phyloP scores from a whole-genome alignment of 2,888 invertebrate species.

The Drosophila meridionalis region DNA sequence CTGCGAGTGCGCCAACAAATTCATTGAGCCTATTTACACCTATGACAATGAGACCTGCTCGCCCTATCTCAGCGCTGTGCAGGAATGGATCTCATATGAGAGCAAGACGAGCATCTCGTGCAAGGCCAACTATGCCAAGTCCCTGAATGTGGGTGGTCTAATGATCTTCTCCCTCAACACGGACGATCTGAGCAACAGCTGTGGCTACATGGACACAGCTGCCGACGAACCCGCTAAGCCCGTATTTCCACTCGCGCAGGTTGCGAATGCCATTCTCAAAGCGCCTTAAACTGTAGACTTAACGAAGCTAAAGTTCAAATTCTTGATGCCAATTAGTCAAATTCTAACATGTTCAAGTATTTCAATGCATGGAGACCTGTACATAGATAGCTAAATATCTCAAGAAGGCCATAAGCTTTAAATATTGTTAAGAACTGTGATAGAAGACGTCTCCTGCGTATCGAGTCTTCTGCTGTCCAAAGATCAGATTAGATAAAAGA shows the following conservation, averaged over 20 bases:
- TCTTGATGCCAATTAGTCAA: background rate
- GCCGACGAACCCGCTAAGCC: conserved; percentile 31
- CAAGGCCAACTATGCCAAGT: conserved; percentile 88
- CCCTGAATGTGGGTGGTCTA: conserved; percentile 90
- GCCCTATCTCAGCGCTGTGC: conserved; percentile 89
- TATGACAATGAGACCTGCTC: conserved; percentile 90
- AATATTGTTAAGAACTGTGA: background rate
- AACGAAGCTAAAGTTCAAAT: background rate
- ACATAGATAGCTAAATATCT: too few species aligned
- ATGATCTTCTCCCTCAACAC: conserved; percentile 94
- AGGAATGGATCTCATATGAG: conserved; percentile 95
- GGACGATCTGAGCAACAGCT: conserved; percentile 89
- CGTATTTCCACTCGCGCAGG: conserved; percentile 77
- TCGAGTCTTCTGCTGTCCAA: background rate
- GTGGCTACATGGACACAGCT: conserved; percentile 72
- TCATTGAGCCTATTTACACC: conserved; percentile 85
- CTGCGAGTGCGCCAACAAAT: conserved; percentile 88
- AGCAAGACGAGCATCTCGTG: conserved; percentile 89
- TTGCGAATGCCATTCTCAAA: conserved; percentile 43
- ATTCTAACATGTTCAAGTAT: background rate
- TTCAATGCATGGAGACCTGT: background rate
- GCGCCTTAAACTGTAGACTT: background rate
- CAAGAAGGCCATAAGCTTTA: background rate
- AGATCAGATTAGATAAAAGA: background rate
- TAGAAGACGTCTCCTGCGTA: background rate